Percentiles rank a stretch among this genome's conserved stretches.
Evolutionary conservation across 2,888 invertebrate genomes (phyloP).

Genomic region (Caprella mutica): DNA sequence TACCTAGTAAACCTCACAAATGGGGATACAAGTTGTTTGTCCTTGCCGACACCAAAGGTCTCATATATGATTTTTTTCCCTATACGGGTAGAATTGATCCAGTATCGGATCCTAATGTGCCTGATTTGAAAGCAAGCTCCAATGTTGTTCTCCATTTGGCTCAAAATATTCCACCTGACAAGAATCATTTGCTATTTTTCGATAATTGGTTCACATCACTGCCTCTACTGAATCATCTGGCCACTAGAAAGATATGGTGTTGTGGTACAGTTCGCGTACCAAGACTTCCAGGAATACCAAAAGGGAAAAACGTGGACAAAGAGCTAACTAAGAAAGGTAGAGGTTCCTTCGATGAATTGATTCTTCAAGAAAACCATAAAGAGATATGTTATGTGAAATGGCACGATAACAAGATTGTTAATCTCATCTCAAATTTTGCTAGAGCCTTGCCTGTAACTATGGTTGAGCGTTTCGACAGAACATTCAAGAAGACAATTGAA

Average conservation of each 20-base stretch:
- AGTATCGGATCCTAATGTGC: conserved; percentile 4
- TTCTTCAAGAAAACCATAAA: not conserved
- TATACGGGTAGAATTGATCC: conserved; percentile 12
- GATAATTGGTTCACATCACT: not conserved
- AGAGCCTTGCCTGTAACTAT: not conserved
- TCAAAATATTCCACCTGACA: not conserved
- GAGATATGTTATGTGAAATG: conserved; percentile 9
- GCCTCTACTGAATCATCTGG: not conserved
- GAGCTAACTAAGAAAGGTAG: conserved; percentile 4
- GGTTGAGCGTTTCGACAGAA: not conserved
- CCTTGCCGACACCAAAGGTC: not conserved
- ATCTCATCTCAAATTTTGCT: conserved; percentile 6
- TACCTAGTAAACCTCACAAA: conserved; percentile 3
- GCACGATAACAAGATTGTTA: conserved; percentile 8
- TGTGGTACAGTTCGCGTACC: conserved; percentile 5
- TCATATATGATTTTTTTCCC: conserved; percentile 9
- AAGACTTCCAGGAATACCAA: not conserved
- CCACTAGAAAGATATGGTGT: conserved; percentile 1
- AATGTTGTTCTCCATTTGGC: conserved; percentile 10
- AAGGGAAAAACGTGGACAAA: not conserved
- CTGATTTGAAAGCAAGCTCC: conserved; percentile 6
- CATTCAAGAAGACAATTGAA: not conserved
- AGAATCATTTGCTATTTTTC: not conserved
- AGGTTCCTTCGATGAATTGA: conserved; percentile 9
- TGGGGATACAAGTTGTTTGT: conserved; percentile 10